Conservation (phyloP, 1,140 invertebrate species). For the Drosophila parvula region DNA sequence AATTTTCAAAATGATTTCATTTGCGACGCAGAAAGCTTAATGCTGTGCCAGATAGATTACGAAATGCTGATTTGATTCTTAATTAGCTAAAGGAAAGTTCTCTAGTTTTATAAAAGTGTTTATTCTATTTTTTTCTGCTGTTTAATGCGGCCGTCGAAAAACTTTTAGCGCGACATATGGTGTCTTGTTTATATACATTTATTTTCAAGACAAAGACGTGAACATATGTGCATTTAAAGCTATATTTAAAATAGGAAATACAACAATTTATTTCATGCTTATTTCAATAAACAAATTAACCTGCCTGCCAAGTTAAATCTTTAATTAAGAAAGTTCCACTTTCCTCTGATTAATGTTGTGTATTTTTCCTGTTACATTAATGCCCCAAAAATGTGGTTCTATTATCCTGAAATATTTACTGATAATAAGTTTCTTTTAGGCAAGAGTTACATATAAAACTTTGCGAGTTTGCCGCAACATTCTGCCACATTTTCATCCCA, state of each 20-base stretch:
- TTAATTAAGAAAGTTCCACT: not conserved
- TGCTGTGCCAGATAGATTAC: not conserved
- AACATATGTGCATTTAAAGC: not conserved
- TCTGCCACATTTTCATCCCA: not conserved
- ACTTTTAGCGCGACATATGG: too few relatives aligned
- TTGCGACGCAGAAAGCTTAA: not conserved
- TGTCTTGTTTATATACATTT: not conserved
- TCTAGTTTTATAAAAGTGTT: not conserved
- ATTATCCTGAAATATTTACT: conserved; percentile 5
- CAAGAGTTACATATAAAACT: not conserved
- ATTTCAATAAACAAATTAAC: too few relatives aligned
- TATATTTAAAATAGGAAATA: not conserved
- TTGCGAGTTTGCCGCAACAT: not conserved
- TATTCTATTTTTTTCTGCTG: not conserved
- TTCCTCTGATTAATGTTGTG: not conserved
- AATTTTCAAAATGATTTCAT: conserved; percentile 10
- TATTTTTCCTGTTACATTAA: not conserved
- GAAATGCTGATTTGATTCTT: not conserved
- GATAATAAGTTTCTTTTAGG: not conserved
- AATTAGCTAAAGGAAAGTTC: not conserved
- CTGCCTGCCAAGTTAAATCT: not conserved
- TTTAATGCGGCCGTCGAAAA: too few relatives aligned
- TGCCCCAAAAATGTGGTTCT: not conserved
- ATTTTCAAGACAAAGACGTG: not conserved
- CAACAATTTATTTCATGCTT: too few relatives aligned